Base-by-base conservation (phyloP, 2,888 invertebrate genomes). In the Cyclophora albipunctata region DNA sequence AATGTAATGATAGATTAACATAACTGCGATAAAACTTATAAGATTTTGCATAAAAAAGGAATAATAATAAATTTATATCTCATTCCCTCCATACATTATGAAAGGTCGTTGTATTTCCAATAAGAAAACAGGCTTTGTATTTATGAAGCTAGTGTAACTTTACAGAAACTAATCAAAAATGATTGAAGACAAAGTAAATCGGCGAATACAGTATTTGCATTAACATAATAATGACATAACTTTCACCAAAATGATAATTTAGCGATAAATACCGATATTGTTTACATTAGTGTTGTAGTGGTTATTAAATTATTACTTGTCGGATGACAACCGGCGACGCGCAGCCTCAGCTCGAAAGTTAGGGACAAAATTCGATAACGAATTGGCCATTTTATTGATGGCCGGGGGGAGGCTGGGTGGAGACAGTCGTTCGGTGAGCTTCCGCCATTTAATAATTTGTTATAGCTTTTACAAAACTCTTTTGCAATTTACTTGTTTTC, bases 341-440 rank as follows among this genome's bases (percentile, higher is more conserved):
- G 84, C 84, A 85, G 80, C 86, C 76, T 81, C 81, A 67, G 68
- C 72, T 66, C 73, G 72, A 78, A 81, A 81, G 79, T 85, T 84
- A 72, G 73, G 74, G 75, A 84, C 81, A 85, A 87, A 88, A 87
- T 86, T 85, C 88, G 85, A 86, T 87, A 88, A 81, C 81, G 87
- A 87, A 84, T 87, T 89, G 86, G 89, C 88, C 89, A 89, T 89
- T 89, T 89, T 89, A 89, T 89, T 86, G 88, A 89, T 86, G 86
- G 82, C 81, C 72, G 84, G 86, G 84, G 86, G 83, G 80, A 83
- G 83, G 81, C 75, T 85, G 86, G 87, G 84, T 80, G 85, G 84
- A 84, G 86, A 84, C 82, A 72, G 72, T 77, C 69, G 68, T 68
- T 75, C 69, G 78, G 81, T 80, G 78, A 84, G 81, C 81, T 84